Evolutionary conservation across 2,888 invertebrate species (phyloP).

Genomic region (Caenorhabditis doughertyi): DNA sequence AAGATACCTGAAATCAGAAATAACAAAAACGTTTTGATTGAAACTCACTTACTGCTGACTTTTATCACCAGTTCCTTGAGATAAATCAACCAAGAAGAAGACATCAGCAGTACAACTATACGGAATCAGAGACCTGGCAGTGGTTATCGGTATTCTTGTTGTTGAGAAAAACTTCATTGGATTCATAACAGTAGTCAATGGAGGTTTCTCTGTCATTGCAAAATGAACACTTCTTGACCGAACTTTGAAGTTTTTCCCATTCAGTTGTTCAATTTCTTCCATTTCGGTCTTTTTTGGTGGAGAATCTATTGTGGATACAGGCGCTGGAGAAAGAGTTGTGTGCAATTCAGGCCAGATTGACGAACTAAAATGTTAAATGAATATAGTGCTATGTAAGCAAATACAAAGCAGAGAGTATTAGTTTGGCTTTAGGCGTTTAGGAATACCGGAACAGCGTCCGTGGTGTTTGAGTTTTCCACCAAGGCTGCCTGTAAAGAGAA

Average conservation of each 20-base stretch:
- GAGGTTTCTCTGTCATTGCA: conserved; percentile 56
- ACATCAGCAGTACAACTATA: conserved; percentile 62
- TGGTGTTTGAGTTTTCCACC: background rate
- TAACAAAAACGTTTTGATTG: background rate
- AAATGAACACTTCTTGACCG: conserved; percentile 60
- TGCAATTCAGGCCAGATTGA: background rate
- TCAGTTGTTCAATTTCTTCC: background rate
- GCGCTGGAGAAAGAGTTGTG: conserved; percentile 38
- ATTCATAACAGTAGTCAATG: conserved; percentile 20
- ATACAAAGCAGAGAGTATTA: background rate
- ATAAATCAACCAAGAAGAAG: conserved; percentile 66
- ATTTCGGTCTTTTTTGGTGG: conserved; percentile 18
- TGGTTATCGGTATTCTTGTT: conserved; percentile 34
- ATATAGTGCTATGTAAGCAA: too few relatives aligned
- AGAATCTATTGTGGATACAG: conserved; percentile 23
- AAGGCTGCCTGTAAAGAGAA: conserved; percentile 1
- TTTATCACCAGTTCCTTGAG: conserved; percentile 70
- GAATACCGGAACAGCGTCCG: background rate
- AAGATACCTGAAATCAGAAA: conserved; percentile 48
- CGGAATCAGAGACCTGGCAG: conserved; percentile 34
- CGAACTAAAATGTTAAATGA: background rate
- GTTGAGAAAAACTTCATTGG: conserved; percentile 45
- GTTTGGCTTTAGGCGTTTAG: background rate
- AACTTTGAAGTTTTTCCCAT: conserved; percentile 39
- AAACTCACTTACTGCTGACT: conserved; percentile 55